phyloP scores from a whole-genome alignment of 2,888 invertebrate genomes.

The Agrotis exclamationis region DNA sequence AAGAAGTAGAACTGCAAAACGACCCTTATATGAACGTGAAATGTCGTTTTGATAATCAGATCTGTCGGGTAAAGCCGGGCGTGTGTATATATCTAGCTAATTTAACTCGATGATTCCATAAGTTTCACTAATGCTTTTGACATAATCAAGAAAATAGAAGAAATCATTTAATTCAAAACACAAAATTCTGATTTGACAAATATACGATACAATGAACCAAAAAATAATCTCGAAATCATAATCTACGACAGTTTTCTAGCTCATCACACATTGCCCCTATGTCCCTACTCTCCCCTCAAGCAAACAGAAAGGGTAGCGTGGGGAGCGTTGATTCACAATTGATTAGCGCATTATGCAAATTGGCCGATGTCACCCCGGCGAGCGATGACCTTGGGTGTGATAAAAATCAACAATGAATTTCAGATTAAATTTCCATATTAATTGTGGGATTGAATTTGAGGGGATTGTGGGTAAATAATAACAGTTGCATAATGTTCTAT shows the following conservation, averaged over 20 bases:
- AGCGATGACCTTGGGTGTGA: constrained; percentile 51
- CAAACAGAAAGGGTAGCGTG: constrained; percentile 61
- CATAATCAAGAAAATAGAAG: too few species aligned
- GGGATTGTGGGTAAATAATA: background rate
- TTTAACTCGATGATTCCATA: too few species aligned
- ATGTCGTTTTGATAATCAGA: too few species aligned
- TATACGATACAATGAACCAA: background rate
- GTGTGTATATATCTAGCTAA: too few species aligned
- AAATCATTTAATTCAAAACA: too few species aligned
- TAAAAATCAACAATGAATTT: constrained; percentile 65
- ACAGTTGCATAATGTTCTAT: background rate
- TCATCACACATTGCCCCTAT: constrained; percentile 39
- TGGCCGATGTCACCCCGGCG: constrained; percentile 31
- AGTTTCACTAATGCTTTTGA: too few species aligned
- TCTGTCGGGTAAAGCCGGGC: too few species aligned
- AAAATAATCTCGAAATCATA: constrained; percentile 8
- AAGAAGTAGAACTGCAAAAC: too few species aligned
- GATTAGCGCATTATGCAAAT: constrained; percentile 67
- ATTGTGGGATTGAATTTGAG: constrained; percentile 27
- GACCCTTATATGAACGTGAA: too few species aligned
- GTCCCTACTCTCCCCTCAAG: constrained; percentile 36
- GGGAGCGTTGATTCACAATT: constrained; percentile 61
- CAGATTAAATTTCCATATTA: constrained; percentile 54
- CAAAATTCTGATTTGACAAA: too few species aligned
- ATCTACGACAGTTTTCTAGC: constrained; percentile 42